Base-by-base conservation (phyloP, 2,113 vertebrate species). In the Ornithorhynchus anatinus region DNA sequence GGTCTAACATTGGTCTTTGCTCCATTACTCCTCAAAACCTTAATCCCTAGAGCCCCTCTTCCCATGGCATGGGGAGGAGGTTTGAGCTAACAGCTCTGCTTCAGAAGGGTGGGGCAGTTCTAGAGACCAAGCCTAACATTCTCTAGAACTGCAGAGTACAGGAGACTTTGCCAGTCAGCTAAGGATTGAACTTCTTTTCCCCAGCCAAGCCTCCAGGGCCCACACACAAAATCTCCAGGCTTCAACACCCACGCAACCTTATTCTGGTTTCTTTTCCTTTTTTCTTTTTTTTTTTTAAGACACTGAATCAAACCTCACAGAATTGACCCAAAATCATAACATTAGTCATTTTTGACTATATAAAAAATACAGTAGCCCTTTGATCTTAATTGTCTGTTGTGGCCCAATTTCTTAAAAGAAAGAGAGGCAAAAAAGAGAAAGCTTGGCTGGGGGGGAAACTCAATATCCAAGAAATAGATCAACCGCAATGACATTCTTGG, bases 401-500 rank as follows among this genome's bases (percentile, higher is more conserved):
- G 25, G 27, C 7, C 5, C 9, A 27, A 50, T 50, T 17, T 50
- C 25, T 50, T 27, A 29, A n/a, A n/a, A 50, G 14, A 50, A 50
- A 50, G 31, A 29, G 8, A 50, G 25, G 47, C 31, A 29, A 50
- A 17, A 27, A 27, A 47, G 15, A 50, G 25, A 50, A 12, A 17
- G 31, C 4, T 50, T 9, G 8, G 31, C 5, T 6, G 14, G 25
- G 47, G 25, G 47, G 79, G 64, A 69, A 72, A 84, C 52, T 42
- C 68, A 54, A 74, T 77, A 69, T 76, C 87, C 84, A 77, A 5
- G 23, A 45, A 40, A 33, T 0, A 0, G 79, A 10, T 85, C 79
- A 65, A 89, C 89, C 86, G 84, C 88, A 88, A 73, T 78, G 85
- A 72, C 84, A 81, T 86, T 88, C 69, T 89, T 89, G 85, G 88